phyloP scores from a whole-genome alignment of 2,888 invertebrate species.

The Stomorhina lunata region DNA sequence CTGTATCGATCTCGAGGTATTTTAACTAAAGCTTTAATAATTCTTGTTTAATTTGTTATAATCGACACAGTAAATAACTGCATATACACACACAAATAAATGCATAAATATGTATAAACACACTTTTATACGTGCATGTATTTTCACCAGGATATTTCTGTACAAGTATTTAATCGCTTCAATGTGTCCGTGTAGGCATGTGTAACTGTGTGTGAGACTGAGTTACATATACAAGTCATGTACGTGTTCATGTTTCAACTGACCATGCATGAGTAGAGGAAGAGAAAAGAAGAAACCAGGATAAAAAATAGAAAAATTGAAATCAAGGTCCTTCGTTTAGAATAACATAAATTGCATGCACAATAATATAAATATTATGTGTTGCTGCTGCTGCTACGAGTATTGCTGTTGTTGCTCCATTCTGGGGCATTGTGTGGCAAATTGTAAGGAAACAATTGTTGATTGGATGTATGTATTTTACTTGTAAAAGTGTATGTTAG shows the following conservation, averaged over 20 bases:
- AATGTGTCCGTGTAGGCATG: background rate
- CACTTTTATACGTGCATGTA: background rate
- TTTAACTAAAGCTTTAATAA: too few relatives aligned
- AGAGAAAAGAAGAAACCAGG: background rate
- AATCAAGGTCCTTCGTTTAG: constrained; percentile 46
- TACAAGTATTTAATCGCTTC: constrained; percentile 2
- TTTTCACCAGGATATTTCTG: constrained; percentile 14
- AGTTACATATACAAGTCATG: background rate
- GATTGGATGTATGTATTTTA: constrained; percentile 15
- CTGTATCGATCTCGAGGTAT: too few relatives aligned
- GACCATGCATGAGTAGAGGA: constrained; percentile 21
- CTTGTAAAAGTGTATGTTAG: too few relatives aligned
- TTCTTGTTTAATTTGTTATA: too few relatives aligned
- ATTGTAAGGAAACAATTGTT: constrained; percentile 57
- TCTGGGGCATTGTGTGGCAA: constrained; percentile 37
- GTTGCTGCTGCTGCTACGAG: background rate
- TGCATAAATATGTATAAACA: too few relatives aligned
- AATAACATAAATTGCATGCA: constrained; percentile 46
- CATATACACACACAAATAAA: too few relatives aligned
- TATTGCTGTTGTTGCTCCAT: background rate
- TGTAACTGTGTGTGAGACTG: background rate
- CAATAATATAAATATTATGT: constrained; percentile 27
- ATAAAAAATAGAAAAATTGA: constrained; percentile 10
- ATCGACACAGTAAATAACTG: too few relatives aligned
- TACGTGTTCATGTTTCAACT: background rate